Conservation (phyloP, 2,113 vertebrate species). For the Pomatorhinus ruficollis region DNA sequence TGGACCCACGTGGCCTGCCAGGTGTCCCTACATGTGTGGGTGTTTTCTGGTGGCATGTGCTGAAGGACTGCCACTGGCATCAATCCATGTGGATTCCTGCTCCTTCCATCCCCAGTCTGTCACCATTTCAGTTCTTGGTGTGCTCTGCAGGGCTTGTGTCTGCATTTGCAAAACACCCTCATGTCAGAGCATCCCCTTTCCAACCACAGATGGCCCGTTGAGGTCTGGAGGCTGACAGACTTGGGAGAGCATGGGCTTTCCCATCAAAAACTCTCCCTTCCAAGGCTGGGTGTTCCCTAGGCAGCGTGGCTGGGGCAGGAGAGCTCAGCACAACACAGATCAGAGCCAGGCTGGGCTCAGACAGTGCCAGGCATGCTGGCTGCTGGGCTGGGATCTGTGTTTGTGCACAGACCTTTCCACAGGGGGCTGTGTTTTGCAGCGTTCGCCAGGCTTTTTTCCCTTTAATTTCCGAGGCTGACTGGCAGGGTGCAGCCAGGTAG, state of each 20-base stretch:
- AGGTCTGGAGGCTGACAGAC: not conserved
- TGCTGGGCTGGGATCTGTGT: not conserved
- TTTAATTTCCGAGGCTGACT: not conserved
- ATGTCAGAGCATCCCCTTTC: not conserved
- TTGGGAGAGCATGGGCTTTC: not conserved
- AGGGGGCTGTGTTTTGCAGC: not conserved
- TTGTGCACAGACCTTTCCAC: not conserved
- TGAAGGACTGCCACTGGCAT: not conserved
- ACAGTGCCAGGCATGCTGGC: not conserved
- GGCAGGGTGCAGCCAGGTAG: not conserved
- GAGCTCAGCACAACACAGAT: accelerated
- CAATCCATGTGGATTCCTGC: not conserved
- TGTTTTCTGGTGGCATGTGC: not conserved
- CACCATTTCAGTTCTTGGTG: accelerated
- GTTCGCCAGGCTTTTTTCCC: not conserved
- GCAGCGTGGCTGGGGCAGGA: accelerated
- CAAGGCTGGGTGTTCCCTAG: not conserved
- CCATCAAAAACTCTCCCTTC: not conserved
- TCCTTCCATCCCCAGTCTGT: not conserved
- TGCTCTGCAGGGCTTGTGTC: not conserved
- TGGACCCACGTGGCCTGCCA: not conserved
- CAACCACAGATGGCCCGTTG: not conserved
- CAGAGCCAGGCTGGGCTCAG: not conserved
- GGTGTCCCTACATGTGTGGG: accelerated
- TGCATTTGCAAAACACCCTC: accelerated